Base-by-base conservation (phyloP, 2,888 invertebrate genomes). In the Lepidochrysops patricia region DNA sequence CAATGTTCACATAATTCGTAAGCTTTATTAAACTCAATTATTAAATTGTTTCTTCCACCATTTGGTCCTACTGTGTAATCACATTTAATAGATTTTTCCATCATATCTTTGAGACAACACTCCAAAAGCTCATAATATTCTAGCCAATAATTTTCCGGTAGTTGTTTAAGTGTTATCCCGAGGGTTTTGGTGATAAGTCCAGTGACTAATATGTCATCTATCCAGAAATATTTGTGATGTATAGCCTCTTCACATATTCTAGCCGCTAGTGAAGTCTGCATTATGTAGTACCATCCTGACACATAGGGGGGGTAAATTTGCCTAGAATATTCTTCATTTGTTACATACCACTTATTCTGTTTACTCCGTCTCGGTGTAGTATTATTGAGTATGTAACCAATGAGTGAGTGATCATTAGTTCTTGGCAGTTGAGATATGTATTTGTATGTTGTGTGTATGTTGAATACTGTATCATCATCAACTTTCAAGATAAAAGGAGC, bases 161-260 rank as follows among this genome's bases (percentile, higher is more conserved):
- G 77, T 58, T 92, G 91, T 60, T 80, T 82, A 48, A 93, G 78
- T 37, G 89, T 79, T n/a, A 94, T 87, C 37, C 85, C 83, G 25
- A 92, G 76, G 27, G 89, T 82, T 58, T 92, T 82, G 5, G 93
- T 90, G 29, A 97, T 80, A 57, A 96, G 87, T 1, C 97, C 97
- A 0, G 97, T 97, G 0, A 97, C 82, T 75, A 93, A 94, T 50
- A 95, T 93, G 75, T 98, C 97, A 73, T 98, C 97, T 62, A 98
- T 96, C 97, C 97, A 98, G 82, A 98, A 97, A 70, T 93, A 95
- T 15, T 90, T 84, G n/a, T 91, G 83, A 34, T 80, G 74, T 29
- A 82, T 74, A 0, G 93, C 91, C 66, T 91, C 84, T 2, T 85
- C 73, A 23, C 92, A 84, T 57, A 97, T 73, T 19, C 82, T 83